Evolutionary conservation across 2,888 invertebrate species (phyloP).

Genomic region (Ethmia dodecea): DNA sequence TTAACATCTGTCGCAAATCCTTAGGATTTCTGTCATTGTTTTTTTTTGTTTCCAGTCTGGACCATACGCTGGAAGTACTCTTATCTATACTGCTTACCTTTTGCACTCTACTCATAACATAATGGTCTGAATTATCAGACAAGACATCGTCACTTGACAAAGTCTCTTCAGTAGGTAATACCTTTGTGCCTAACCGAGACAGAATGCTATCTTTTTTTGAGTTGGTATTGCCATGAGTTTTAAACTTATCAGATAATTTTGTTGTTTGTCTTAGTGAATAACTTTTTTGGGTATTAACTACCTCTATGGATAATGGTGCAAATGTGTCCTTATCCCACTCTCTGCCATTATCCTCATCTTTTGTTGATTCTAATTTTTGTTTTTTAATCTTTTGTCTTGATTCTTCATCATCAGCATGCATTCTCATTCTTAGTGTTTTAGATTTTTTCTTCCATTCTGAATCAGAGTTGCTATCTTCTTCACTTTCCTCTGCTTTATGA

Average conservation of each 20-base stretch:
- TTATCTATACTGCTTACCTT: conserved; percentile 49
- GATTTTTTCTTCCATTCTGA: conserved; percentile 78
- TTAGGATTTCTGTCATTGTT: conserved; percentile 32
- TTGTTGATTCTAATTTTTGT: conserved; percentile 27
- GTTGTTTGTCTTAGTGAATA: conserved; percentile 44
- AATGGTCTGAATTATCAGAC: conserved; percentile 44
- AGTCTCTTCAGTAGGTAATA: conserved; percentile 25
- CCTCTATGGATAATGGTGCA: conserved; percentile 65
- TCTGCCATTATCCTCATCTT: conserved; percentile 16
- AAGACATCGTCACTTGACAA: conserved; percentile 14
- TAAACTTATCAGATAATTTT: conserved; percentile 60
- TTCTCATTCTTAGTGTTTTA: conserved; percentile 86
- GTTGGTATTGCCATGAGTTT: conserved; percentile 26
- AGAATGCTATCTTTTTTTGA: conserved; percentile 34
- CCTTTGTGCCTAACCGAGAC: conserved; percentile 56
- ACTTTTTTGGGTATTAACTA: conserved; percentile 44
- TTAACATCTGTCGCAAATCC: conserved; percentile 57
- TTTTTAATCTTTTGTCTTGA: conserved; percentile 67
- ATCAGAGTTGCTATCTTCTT: conserved; percentile 69
- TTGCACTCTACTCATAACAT: conserved; percentile 75
- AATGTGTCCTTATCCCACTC: conserved; percentile 32
- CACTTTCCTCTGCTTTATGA: conserved; percentile 45
- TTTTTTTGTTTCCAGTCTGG: conserved; percentile 60
- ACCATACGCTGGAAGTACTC: conserved; percentile 73
- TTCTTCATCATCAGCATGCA: conserved; percentile 94